phyloP scores from a whole-genome alignment of 2,888 invertebrate species.

The Drosophila stalkeri region DNA sequence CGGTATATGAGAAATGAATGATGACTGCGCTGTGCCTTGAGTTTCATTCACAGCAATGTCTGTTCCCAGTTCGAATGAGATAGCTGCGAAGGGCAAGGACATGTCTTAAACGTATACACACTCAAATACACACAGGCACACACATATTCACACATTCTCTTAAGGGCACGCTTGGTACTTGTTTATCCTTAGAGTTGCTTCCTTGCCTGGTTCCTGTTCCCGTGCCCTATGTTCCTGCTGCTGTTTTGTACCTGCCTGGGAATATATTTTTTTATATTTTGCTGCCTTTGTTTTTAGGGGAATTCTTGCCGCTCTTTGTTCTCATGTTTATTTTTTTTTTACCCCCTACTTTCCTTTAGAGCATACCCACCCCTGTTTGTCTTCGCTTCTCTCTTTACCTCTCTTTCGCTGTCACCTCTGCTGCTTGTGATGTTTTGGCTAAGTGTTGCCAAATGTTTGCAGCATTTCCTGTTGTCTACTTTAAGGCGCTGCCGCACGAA shows the following conservation, averaged over 20 bases:
- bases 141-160: conserved; percentile 12
- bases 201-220: conserved; percentile 51
- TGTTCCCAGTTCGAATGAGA: conserved; percentile 46
- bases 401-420: conserved; percentile 4
- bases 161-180: conserved; percentile 46
- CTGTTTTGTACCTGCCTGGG: conserved; percentile 72
- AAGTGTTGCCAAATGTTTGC: conserved; percentile 79
- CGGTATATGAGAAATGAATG: conserved; percentile 74
- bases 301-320: conserved; percentile 44
- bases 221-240: conserved; percentile 30
- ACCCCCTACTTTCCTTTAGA: conserved; percentile 15
- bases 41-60: conserved; percentile 77
- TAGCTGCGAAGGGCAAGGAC: conserved; percentile 47
- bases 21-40: conserved; percentile 70
- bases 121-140: background rate
- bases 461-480: conserved; percentile 77
- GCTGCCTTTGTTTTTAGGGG: conserved; percentile 57
- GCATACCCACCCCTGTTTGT: conserved; percentile 31
- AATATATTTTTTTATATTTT: conserved; percentile 56
- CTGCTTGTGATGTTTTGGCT: conserved; percentile 31
- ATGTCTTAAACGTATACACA: conserved; percentile 27
- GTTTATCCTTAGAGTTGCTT: conserved; percentile 63
- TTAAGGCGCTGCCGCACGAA: conserved; percentile 39
- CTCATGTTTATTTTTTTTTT: conserved; percentile 17
- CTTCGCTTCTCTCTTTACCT: conserved; percentile 8